phyloP scores from a whole-genome alignment of 2,888 invertebrate genomes.

The Chouioia cunea region DNA sequence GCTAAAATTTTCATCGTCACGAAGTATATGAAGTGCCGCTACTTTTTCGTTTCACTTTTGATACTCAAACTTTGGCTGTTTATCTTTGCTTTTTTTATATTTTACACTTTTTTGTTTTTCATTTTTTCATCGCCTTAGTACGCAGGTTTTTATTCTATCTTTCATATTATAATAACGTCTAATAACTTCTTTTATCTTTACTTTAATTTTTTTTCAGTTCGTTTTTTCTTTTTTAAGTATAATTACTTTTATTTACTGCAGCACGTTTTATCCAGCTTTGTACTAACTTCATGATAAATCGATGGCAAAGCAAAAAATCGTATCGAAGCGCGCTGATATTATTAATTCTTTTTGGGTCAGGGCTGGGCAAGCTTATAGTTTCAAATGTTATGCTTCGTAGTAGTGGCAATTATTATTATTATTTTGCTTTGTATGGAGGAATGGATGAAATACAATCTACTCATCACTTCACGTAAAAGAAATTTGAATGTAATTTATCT shows the following conservation, averaged over 20 bases:
- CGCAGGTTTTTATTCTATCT: slow-evolving; percentile 41
- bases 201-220: not conserved
- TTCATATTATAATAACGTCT: slow-evolving; percentile 10
- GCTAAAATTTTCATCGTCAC: not conserved
- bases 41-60: slow-evolving; percentile 48
- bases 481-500: too few species aligned
- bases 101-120: slow-evolving; percentile 41
- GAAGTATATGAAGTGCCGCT: slow-evolving; percentile 56
- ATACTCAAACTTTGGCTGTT: slow-evolving; percentile 32
- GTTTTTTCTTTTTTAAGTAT: slow-evolving; percentile 13
- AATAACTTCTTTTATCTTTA: not conserved
- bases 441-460: too few species aligned
- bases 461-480: too few species aligned
- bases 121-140: slow-evolving; percentile 40
- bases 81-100: slow-evolving; percentile 29
- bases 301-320: slow-evolving; percentile 48
- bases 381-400: slow-evolving; percentile 23
- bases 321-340: slow-evolving; percentile 41
- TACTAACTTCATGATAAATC: slow-evolving; percentile 54
- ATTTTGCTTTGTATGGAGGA: too few species aligned
- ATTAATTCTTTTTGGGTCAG: slow-evolving; percentile 53
- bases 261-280: slow-evolving; percentile 54
- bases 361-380: slow-evolving; percentile 63
- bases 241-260: slow-evolving; percentile 38
- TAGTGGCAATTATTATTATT: slow-evolving; percentile 25